Conservation (phyloP, 2,888 invertebrate species). For the Lacanobia wlatinum region DNA sequence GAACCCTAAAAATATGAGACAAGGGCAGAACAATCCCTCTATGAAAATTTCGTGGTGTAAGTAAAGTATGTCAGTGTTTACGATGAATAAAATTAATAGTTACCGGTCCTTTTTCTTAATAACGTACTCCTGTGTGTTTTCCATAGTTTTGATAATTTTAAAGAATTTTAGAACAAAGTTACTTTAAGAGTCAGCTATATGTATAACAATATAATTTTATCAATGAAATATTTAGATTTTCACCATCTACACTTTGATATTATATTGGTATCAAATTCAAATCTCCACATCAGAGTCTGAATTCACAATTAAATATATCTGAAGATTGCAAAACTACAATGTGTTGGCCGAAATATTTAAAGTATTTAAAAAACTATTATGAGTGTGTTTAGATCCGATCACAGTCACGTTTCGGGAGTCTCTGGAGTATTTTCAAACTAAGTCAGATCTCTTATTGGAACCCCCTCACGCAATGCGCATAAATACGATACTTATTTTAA, state of each 20-base stretch:
- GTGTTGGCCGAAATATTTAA: neutral
- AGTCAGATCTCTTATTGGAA: neutral
- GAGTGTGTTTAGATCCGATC: neutral
- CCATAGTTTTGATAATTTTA: slow-evolving; percentile 10
- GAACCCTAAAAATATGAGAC: too few species aligned
- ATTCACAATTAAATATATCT: neutral
- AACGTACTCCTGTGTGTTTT: neutral
- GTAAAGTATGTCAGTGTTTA: neutral
- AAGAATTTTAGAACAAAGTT: neutral
- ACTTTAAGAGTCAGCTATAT: neutral
- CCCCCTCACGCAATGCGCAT: slow-evolving; percentile 30
- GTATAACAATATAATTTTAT: neutral
- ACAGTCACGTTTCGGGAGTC: neutral
- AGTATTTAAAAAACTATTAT: neutral
- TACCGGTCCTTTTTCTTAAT: slow-evolving; percentile 27
- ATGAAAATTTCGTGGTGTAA: neutral
- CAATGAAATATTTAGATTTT: neutral
- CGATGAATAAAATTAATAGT: slow-evolving; percentile 5
- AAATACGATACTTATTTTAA: slow-evolving; percentile 26
- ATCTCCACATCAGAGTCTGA: too few species aligned
- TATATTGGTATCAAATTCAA: neutral
- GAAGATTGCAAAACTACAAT: neutral
- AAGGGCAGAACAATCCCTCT: too few species aligned
- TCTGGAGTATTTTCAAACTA: slow-evolving; percentile 8
- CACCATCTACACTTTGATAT: neutral